Base-by-base conservation (phyloP, 2,888 invertebrate species). In the Diadegma fenestrale region DNA sequence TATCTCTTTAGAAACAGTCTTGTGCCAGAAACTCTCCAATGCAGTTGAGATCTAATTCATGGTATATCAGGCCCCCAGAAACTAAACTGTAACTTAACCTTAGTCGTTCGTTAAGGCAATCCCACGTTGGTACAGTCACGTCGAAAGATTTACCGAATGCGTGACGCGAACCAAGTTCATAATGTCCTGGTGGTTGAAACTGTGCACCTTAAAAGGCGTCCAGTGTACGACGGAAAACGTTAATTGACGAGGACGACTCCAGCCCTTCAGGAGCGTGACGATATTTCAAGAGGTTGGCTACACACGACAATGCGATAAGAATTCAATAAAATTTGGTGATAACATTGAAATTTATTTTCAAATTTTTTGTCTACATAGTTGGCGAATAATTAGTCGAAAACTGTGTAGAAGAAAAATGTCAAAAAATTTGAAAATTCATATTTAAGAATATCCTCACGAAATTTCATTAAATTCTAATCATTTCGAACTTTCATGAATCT, bases 11-110 rank as follows among this genome's bases (percentile, higher is more conserved):
- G 19, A 45, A 68, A 26, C 43, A 22, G 43, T 68, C 26, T 22
- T 43, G 68, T 43, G 43, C 68, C 7, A 43, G 43, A 68, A 68
- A 68, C 43, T 68, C 68, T 68, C 22, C 14, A 43, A 68, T 68
- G 7, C 43, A 68, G 43, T 22, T 22, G 43, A 43, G 8, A 68
- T 45, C 26, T 43, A 33, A 45, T 68, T 68, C 68, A 43, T 26
- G 43, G 22, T 68, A 45, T 43, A 68, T 45, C 19, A 68, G 68
- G 43, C 1, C 26, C 45, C 68, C 26, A 26, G 43, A 5, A 43
- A 68, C 14, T 68, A 66, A 66, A 66, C 66, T 68, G 33, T 68
- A 41, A 66, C 19, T 66, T 19, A 41, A 68, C 43, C 19, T 45
- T 68, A 45, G 37, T 45, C 19, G 68, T 68, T 45, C 68, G 30